Evolutionary conservation across 2,888 invertebrate genomes (phyloP).

Genomic region (Brenthis daphne): DNA sequence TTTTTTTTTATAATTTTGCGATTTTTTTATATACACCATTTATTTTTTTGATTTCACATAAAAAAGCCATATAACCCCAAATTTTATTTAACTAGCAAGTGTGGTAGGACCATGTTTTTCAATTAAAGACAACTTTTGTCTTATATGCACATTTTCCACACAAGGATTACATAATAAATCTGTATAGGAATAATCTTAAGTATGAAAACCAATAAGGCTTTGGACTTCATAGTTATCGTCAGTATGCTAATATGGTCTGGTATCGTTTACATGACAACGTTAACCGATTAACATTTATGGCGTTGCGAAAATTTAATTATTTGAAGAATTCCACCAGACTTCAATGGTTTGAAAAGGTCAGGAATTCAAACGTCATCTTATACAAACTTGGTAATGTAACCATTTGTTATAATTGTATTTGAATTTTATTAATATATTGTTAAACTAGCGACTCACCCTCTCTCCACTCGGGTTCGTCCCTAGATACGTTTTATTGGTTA

Average conservation of each 20-base stretch:
- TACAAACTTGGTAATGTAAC: background rate
- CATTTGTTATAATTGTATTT: background rate
- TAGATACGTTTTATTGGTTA: too few species aligned
- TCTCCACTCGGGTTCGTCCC: too few species aligned
- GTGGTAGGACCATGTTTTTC: too few species aligned
- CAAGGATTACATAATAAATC: too few species aligned
- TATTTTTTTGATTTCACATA: too few species aligned
- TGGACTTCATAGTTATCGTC: background rate
- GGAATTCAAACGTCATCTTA: background rate
- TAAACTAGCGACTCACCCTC: background rate
- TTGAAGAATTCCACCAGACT: background rate
- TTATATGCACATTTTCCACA: too few species aligned
- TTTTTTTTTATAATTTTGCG: too few species aligned
- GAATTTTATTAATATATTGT: background rate
- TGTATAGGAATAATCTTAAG: background rate
- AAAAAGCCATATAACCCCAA: too few species aligned
- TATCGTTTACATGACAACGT: background rate
- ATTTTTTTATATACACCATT: too few species aligned
- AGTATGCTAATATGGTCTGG: conserved; percentile 2
- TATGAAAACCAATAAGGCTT: background rate
- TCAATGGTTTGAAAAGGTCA: background rate
- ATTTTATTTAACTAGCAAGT: too few species aligned
- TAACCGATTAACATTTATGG: background rate
- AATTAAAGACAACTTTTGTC: too few species aligned
- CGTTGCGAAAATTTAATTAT: conserved; percentile 3